These are phyloP conservation scores for Agelaius tricolor DNA, from an alignment of 2,113 vertebrate genomes.

Conservation along the genomic window DNA sequence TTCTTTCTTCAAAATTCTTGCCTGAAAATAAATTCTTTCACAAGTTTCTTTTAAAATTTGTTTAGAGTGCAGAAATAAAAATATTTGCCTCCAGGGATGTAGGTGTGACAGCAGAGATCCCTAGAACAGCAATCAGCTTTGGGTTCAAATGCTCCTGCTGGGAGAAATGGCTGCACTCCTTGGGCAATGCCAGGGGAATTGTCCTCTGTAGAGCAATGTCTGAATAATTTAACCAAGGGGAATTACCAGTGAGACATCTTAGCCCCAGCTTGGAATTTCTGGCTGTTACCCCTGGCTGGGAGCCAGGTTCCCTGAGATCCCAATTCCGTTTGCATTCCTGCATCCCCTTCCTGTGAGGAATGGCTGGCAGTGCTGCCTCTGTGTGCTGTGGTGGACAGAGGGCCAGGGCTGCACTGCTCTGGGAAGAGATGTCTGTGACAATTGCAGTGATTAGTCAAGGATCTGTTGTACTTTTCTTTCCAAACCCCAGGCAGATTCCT, in stretches of 20 bases:
- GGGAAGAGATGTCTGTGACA: neutral
- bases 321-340: neutral
- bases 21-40: neutral
- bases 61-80: neutral
- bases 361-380: neutral
- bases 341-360: rapidly evolving
- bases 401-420: too few species aligned
- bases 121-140: neutral
- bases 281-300: neutral
- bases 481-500: neutral
- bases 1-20: neutral
- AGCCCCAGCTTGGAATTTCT: neutral
- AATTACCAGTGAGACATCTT: neutral
- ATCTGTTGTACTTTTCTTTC: neutral
- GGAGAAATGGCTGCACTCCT: neutral
- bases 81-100: neutral
- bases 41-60: neutral
- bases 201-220: rapidly evolving
- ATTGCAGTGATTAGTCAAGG: neutral
- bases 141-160: neutral
- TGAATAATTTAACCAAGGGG: too few species aligned
- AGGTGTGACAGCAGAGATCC: neutral
- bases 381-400: neutral
- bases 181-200: neutral
- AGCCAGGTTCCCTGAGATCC: neutral